Evolutionary conservation across 2,888 invertebrate genomes (phyloP).

Genomic region (Luperina nickerlii): DNA sequence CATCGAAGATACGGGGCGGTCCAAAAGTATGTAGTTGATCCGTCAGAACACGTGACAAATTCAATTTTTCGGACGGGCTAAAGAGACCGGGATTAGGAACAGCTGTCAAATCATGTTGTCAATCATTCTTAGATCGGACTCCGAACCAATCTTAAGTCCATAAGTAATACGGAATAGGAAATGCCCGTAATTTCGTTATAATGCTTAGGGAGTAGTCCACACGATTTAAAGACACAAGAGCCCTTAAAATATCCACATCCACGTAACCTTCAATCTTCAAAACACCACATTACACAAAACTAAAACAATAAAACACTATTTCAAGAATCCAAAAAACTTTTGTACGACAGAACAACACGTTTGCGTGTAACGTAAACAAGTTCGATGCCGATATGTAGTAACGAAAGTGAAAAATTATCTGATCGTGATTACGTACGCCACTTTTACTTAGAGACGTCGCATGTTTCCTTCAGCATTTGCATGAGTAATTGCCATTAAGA

Average conservation of each 20-base stretch:
- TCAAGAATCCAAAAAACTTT: constrained; percentile 36
- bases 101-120: not conserved
- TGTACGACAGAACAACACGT: constrained; percentile 23
- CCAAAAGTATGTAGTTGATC: not conserved
- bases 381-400: constrained; percentile 47
- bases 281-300: not conserved
- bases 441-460: constrained; percentile 61
- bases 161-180: not conserved
- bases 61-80: not conserved
- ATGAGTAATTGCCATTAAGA: constrained; percentile 40
- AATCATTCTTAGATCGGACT: not conserved
- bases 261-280: not conserved
- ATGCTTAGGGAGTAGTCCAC: too few relatives aligned
- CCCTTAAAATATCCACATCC: not conserved
- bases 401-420: constrained; percentile 67
- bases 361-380: constrained; percentile 54
- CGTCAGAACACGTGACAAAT: not conserved
- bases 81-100: not conserved
- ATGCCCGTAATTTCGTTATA: not conserved
- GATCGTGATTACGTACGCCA: constrained; percentile 53
- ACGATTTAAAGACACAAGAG: not conserved
- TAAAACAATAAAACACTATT: constrained; percentile 12
- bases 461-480: constrained; percentile 52
- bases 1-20: not conserved
- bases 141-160: not conserved